Percentiles rank a stretch among this genome's conserved stretches.
Evolutionary conservation across 2,888 invertebrate species (phyloP).

Genomic region (Erannis defoliaria): DNA sequence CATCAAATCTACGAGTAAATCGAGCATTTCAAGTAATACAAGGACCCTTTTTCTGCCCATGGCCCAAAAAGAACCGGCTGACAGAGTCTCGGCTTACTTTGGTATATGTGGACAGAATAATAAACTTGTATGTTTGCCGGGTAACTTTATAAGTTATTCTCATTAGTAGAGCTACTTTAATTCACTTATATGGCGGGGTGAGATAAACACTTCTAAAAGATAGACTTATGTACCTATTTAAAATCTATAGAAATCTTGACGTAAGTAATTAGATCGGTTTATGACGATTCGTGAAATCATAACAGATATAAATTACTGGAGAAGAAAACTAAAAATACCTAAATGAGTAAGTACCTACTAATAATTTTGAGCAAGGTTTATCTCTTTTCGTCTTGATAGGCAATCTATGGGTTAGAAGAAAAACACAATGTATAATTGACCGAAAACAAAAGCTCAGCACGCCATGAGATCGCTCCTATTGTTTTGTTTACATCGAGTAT

Average conservation of each 20-base stretch:
- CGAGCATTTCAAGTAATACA: slow-evolving; percentile 44
- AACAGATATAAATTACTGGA: not conserved
- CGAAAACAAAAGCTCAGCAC: slow-evolving; percentile 66
- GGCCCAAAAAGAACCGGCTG: slow-evolving; percentile 75
- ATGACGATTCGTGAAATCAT: no score
- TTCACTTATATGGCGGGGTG: not conserved
- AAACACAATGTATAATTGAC: no score
- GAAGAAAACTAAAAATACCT: no score
- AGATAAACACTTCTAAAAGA: not conserved
- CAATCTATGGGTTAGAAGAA: no score
- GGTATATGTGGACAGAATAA: slow-evolving; percentile 61
- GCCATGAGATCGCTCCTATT: slow-evolving; percentile 56
- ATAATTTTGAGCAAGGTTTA: no score
- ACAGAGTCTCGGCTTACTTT: slow-evolving; percentile 57
- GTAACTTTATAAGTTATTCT: slow-evolving; percentile 35
- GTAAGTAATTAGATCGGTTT: no score
- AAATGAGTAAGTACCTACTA: no score
- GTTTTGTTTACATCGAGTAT: slow-evolving; percentile 63
- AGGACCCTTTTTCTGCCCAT: slow-evolving; percentile 68
- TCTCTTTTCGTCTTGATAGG: no score
- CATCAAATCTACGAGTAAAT: slow-evolving; percentile 11
- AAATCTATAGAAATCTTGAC: not conserved
- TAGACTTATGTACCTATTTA: not conserved
- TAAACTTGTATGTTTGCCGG: slow-evolving; percentile 45
- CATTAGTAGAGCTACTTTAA: slow-evolving; percentile 5